These are phyloP conservation scores for Eucera pruinosa DNA, from an alignment of 2,888 invertebrate species.

Conservation along the genomic window DNA sequence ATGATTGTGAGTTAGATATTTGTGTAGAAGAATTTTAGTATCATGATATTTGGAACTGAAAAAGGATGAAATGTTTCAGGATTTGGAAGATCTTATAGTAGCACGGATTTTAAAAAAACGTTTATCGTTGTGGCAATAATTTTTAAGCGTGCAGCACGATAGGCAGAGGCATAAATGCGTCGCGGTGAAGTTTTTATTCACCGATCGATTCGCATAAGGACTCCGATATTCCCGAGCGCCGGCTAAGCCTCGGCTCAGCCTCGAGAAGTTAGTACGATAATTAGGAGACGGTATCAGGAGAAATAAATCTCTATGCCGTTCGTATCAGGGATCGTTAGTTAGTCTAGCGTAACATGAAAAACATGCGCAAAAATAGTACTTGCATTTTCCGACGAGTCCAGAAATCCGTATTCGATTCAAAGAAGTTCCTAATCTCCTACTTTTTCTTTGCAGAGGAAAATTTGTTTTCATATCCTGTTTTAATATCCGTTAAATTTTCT, in stretches of 20 bases:
- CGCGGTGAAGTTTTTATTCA: slow-evolving; percentile 59
- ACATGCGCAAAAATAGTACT: slow-evolving; percentile 66
- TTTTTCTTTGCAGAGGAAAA: no score
- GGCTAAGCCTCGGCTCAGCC: slow-evolving; percentile 66
- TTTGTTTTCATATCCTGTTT: not conserved
- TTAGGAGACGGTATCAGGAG: slow-evolving; percentile 71
- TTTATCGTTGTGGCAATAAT: slow-evolving; percentile 38
- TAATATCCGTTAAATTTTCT: no score
- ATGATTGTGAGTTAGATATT: no score
- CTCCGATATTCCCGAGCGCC: slow-evolving; percentile 56
- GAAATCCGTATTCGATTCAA: slow-evolving; percentile 26
- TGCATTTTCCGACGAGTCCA: slow-evolving; percentile 38
- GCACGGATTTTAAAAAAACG: not conserved
- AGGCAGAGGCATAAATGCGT: slow-evolving; percentile 49
- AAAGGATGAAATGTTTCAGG: not conserved
- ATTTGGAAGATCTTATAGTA: slow-evolving; percentile 7
- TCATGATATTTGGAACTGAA: not conserved
- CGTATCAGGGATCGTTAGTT: slow-evolving; percentile 70
- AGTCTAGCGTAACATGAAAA: slow-evolving; percentile 66
- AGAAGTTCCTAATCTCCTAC: not conserved
- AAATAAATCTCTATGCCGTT: slow-evolving; percentile 72
- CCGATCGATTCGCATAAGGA: slow-evolving; percentile 61
- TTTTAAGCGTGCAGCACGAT: slow-evolving; percentile 46
- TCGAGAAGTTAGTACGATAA: slow-evolving; percentile 68
- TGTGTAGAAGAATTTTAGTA: not conserved